phyloP scores from a whole-genome alignment of 2,888 invertebrate species.

The Eretmocerus hayati region DNA sequence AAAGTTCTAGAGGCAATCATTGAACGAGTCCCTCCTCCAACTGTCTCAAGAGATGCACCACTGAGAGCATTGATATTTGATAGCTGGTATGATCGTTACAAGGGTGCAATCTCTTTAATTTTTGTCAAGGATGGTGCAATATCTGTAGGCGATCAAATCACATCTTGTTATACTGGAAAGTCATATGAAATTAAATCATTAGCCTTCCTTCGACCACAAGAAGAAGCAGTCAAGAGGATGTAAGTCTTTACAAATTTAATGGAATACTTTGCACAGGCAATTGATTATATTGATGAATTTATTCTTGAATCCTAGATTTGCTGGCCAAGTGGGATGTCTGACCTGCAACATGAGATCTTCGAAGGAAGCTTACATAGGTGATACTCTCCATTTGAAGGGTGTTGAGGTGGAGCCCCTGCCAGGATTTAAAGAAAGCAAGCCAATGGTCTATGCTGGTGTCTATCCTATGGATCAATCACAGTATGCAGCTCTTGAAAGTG shows the following conservation, averaged over 20 bases:
- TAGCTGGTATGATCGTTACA: constrained; percentile 86
- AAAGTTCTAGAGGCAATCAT: constrained; percentile 73
- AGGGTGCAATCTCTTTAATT: constrained; percentile 71
- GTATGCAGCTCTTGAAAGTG: constrained; percentile 63
- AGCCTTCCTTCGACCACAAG: constrained; percentile 72
- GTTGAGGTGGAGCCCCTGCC: constrained; percentile 54
- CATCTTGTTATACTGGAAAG: constrained; percentile 64
- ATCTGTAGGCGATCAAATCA: constrained; percentile 67
- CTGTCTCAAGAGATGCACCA: constrained; percentile 52
- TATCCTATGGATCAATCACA: constrained; percentile 90
- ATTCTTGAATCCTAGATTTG: constrained; percentile 48
- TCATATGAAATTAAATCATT: constrained; percentile 72
- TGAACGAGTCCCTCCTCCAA: constrained; percentile 69
- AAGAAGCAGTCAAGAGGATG: constrained; percentile 59
- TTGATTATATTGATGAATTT: background rate
- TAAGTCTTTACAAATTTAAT: constrained; percentile 41
- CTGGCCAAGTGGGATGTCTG: constrained; percentile 92
- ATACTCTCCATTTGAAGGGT: constrained; percentile 60
- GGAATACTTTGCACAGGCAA: background rate
- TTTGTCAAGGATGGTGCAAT: constrained; percentile 73
- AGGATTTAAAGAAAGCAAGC: constrained; percentile 62
- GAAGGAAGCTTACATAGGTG: constrained; percentile 69
- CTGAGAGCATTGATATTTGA: constrained; percentile 85
- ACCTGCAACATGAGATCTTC: constrained; percentile 72
- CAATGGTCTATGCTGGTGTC: constrained; percentile 83